Base-by-base conservation (phyloP, 2,888 invertebrate species). In the Ischnura elegans region DNA sequence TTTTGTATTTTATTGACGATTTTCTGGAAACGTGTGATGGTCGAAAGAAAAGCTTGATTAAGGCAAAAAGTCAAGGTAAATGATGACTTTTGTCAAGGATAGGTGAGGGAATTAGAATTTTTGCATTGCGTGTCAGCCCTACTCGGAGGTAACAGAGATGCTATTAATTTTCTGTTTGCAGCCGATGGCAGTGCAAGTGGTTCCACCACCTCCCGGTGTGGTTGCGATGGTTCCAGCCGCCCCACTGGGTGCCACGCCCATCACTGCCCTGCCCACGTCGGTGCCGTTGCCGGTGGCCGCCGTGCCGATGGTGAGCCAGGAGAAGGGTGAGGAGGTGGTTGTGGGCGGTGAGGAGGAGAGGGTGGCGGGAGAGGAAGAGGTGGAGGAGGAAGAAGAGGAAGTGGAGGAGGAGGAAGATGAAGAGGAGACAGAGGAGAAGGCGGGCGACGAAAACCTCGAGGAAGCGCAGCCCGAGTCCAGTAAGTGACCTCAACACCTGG, bases 331-430 rank as follows among this genome's bases (percentile, higher is more conserved):
- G 94, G 95, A 95, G 94, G 93, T 94, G 1, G 90, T 66, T 42
- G 90, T 66, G 61, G 90, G 66, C 46, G 95, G 95, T 87, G 95
- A 94, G 42, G 95, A 95, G 45, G 94, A 94, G 43, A 96, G 96
- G 87, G 94, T 95, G 8, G 96, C 95, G 93, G 95, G 95, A 55
- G 94, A 95, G 16, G 96, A 95, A 29, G 96, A 96, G 43, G 94
- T 95, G 45, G 95, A 95, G 47, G 95, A 96, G 47, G 95, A 95
- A 87, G 95, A 95, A 2, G 96, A 96, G 55, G 94, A 94, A 16
- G 96, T 96, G 51, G 95, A 94, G 8, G 96, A 95, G 76, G 76
- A 95, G 13, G 43, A 61, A 42, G 61, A 61, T 6, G 90, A 66
- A 4, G 76, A 95, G 16, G 36, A 42, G 1, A 94, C 61, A 45